Percentiles rank a stretch among this genome's conserved stretches.
Evolutionary conservation across 2,888 invertebrate genomes (phyloP).

Genomic region (Conops quadrifasciatus): DNA sequence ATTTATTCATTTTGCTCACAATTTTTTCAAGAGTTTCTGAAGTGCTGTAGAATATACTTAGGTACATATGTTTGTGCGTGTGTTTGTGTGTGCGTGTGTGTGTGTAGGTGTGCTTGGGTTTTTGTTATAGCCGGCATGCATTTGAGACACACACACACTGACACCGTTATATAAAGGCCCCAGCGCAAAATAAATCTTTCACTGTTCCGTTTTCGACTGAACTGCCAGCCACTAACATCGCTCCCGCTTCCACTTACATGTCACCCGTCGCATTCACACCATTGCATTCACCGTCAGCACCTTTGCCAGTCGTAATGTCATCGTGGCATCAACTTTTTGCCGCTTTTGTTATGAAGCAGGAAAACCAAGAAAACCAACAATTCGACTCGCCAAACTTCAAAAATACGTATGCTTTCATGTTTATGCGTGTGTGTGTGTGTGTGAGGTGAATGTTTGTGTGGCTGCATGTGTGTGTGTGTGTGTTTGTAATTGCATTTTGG

Average conservation of each 20-base stretch:
- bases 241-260: no score
- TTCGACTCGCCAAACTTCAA: background rate
- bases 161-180: no score
- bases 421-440: slow-evolving; percentile 26
- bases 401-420: slow-evolving; percentile 8
- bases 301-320: background rate
- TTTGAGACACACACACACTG: no score
- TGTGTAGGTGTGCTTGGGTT: background rate
- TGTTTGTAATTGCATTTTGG: slow-evolving; percentile 17
- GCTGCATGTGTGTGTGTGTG: slow-evolving; percentile 29
- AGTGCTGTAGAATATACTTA: background rate
- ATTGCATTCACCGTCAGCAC: no score
- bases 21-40: no score
- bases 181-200: no score
- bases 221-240: no score
- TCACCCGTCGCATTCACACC: no score
- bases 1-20: slow-evolving; percentile 36
- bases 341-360: background rate
- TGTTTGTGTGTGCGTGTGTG: background rate
- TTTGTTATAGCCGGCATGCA: background rate
- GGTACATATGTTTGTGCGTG: no score
- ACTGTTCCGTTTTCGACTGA: no score
- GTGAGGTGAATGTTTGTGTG: slow-evolving; percentile 29
- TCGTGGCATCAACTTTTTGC: background rate
- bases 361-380: background rate